Evolutionary conservation across 2,113 vertebrate species (phyloP), one percentile per base, ranked within the genome.

Genomic region (Siniperca knerii): DNA sequence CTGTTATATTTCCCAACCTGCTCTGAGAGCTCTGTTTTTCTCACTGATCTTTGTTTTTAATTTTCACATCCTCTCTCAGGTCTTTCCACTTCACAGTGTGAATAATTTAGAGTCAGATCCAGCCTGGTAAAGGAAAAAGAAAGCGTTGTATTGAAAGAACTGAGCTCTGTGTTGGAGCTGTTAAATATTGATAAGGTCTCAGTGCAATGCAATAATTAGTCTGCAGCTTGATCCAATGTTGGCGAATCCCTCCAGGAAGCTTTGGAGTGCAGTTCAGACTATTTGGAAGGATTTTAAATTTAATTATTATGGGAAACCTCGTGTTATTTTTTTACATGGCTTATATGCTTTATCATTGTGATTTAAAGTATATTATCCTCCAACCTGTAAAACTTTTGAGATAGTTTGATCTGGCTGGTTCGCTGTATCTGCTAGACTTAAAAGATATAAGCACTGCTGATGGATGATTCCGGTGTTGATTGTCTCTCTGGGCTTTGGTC

Each of bases 111-210:
- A 44, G 54, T 60, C 29, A 9, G 48, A 52, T 61, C 73, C 55
- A 16, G 85, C 44, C 74, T 37, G 83, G 42, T 86, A 48, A 80
- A 89, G 84, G 78, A 83, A 55, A 83, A 61, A 89, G 81, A 90
- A 90, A 84, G 81, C 79, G 71, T 85, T 84, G 87, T 71, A 85
- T 88, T 89, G 89, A 93, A 89, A 90, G 74, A 62, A 64, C 33
- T 12, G 54, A 77, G 67, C 79, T 87, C 72, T 77, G 82, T 92
- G 88, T 81, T 83, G 77, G 58, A 67, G 62, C 68, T 64, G 65
- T 95, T 84, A 95, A 96, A 95, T 91, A 95, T 96, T 96, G 75
- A 96, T 94, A 82, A 90, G 91, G 89, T 91, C 80, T 82, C 86
- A 74, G 83, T 90, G 89, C 91, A 89, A 92, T 77, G 80, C 82